Evolutionary conservation across 2,797 vertebrate genomes (phyloP), one percentile per base, ranked within the genome.

Genomic region (Acomys russatus): DNA sequence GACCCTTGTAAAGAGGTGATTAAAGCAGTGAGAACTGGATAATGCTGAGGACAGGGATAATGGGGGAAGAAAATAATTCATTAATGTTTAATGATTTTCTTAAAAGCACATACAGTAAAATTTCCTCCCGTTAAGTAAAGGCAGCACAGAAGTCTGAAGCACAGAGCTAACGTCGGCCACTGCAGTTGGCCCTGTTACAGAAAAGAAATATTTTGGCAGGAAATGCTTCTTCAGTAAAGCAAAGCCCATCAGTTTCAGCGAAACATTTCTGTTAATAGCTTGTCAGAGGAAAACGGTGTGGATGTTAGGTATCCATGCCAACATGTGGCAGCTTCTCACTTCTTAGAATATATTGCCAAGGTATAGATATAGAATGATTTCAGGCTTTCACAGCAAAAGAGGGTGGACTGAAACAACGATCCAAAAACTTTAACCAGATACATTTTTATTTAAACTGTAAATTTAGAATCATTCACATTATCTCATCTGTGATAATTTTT

Each of bases 211-310:
- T 96, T 97, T 97, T 98, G 97, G 97, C 97, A 98, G 96, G 96
- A 97, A 97, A 92, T 84, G 8, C 92, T 94, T 95, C 86, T 95
- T 92, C 94, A 91, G 95, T 73, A 96, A 96, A 97, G 97, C 97
- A 96, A 95, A 97, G 92, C 97, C 96, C 97, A 97, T 97, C 97
- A 97, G 97, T 91, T 97, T 97, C 97, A 98, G 96, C 64, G 96
- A 97, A 98, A 96, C 97, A 94, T 97, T 97, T 94, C 96, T 97
- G 97, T 98, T 98, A 98, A 98, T 98, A 98, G 95, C 97, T 98
- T 98, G 97, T 98, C 97, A 97, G 96, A 96, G 83, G 94, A 78
- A 97, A 94, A 92, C 38, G 95, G 91, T 97, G 92, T 92, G 92
- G 97, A 97, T 97, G 97, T 92, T 97, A 97, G 97, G 89, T 96